These are phyloP conservation scores for Neofelis nebulosa DNA, from an alignment of 2,113 vertebrate genomes.

Conservation along the genomic window DNA sequence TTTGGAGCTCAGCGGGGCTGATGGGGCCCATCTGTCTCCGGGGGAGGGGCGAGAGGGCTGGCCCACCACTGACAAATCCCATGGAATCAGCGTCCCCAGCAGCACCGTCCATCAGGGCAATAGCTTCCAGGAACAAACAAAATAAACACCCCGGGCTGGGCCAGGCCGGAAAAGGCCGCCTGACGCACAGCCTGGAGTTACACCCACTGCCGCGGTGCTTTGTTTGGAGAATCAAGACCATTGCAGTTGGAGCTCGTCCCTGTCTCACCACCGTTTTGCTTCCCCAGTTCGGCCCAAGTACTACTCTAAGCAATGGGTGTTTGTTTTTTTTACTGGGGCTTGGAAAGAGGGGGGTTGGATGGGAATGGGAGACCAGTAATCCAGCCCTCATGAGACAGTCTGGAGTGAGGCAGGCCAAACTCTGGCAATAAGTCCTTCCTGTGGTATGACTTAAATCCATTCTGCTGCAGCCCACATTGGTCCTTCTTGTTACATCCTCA, in stretches of 20 bases:
- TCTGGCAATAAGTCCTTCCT: slow-evolving; percentile 74
- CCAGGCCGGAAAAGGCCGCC: slow-evolving; percentile 76
- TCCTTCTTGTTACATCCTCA: slow-evolving; percentile 52
- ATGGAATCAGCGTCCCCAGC: slow-evolving; percentile 74
- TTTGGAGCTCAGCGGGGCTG: slow-evolving; percentile 60
- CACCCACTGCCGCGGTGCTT: slow-evolving; percentile 75
- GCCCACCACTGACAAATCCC: slow-evolving; percentile 67
- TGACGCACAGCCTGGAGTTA: slow-evolving; percentile 74
- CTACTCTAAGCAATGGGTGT: slow-evolving; percentile 52
- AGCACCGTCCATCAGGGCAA: slow-evolving; percentile 76
- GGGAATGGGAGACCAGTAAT: slow-evolving; percentile 65
- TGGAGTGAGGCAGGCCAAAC: slow-evolving; percentile 58
- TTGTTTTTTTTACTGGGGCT: slow-evolving; percentile 54
- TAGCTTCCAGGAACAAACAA: slow-evolving; percentile 83
- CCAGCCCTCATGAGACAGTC: slow-evolving; percentile 68
- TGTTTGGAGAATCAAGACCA: slow-evolving; percentile 75
- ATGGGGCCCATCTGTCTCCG: slow-evolving; percentile 80
- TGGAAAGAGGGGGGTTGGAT: slow-evolving; percentile 40
- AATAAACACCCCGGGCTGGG: slow-evolving; percentile 74
- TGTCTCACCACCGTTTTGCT: slow-evolving; percentile 62
- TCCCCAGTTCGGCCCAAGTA: slow-evolving; percentile 31
- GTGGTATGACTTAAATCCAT: slow-evolving; percentile 74
- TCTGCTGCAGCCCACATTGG: slow-evolving; percentile 62
- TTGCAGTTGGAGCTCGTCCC: slow-evolving; percentile 65
- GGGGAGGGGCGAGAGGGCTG: slow-evolving; percentile 51